Conservation (phyloP, 2,888 invertebrate species). For the Scaptomyza caliginosa region DNA sequence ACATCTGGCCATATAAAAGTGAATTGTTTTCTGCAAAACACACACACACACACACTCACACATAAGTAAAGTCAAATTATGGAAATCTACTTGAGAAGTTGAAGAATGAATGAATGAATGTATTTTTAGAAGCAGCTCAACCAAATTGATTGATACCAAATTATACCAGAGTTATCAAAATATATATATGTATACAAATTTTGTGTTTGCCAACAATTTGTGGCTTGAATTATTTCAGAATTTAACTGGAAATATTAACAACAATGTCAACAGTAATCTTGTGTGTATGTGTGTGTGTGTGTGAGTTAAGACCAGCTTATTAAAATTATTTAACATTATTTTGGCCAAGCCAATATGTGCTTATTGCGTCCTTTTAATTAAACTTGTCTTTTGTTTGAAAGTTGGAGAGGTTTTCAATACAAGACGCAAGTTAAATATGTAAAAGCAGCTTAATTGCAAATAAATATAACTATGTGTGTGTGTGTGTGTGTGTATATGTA, state of each 20-base stretch:
- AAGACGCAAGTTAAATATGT: background rate
- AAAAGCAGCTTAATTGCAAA: background rate
- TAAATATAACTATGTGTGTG: background rate
- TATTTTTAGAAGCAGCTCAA: constrained; percentile 32
- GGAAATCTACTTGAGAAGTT: constrained; percentile 69
- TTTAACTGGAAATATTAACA: constrained; percentile 5
- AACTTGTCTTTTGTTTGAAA: background rate
- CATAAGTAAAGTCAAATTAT: constrained; percentile 26
- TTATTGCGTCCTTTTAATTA: background rate
- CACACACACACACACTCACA: constrained; percentile 6
- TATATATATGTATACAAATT: background rate
- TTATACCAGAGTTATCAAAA: constrained; percentile 15
- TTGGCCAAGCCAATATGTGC: background rate
- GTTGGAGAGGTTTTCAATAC: background rate
- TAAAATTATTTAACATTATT: background rate
- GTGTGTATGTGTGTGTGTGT: background rate
- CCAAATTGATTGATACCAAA: constrained; percentile 38
- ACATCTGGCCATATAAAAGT: constrained; percentile 65
- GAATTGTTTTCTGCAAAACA: constrained; percentile 63
- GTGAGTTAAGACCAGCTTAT: background rate
- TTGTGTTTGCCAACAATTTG: constrained; percentile 11
- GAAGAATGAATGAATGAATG: constrained; percentile 14
- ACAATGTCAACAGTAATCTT: background rate
- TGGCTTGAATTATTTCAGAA: constrained; percentile 1
- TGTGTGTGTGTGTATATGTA: background rate